Base-by-base conservation (phyloP, 2,888 invertebrate genomes). In the Proisotoma minuta region DNA sequence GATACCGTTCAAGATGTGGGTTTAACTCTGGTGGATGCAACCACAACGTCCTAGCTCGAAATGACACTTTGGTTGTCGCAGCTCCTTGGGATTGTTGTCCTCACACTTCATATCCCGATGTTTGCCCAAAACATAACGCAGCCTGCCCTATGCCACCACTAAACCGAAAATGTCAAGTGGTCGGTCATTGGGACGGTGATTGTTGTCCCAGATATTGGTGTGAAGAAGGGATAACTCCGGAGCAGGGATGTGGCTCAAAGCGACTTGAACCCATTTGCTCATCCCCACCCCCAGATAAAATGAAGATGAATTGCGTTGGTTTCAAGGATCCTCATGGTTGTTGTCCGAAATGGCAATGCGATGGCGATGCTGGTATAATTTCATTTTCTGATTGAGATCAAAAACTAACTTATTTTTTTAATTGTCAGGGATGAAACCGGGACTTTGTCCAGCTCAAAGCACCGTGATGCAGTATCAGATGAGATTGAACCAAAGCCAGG, bases 301-400 rank as follows among this genome's bases (percentile, higher is more conserved):
- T 40, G 12, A 71, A 71, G 52, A 67, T 40, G 12, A 73, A 71
- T 39, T 73, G 73, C 50, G 58, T 70, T 28, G 67, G 60, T 18
- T 73, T 73, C 23, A 39, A 56, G 10, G 73, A 73, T 50, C 52
- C 59, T n/a, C 65, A 60, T 48, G 71, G 73, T 1, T 73, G 73
- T 50, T 73, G 73, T 49, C 66, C 65, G 8, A 69, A 73, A 43
- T 73, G 59, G 47, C 73, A 73, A 49, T 73, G 73, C 58, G 68
- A 71, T 48, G 69, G 67, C 49, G 73, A 15, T 34, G 8, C 15
- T 34, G 8, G 15, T 8, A 34, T 10, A 34, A 58, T 58, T 12
- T 10, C 58, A 29, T 15, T 29, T 18, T 53, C 49, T 48, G n/a
- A 18, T 51, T 27, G 27, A 39, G 26, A 39, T 22, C 24, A 22